Conservation (phyloP, 2,888 invertebrate genomes). For the Bellardia bayeri region DNA sequence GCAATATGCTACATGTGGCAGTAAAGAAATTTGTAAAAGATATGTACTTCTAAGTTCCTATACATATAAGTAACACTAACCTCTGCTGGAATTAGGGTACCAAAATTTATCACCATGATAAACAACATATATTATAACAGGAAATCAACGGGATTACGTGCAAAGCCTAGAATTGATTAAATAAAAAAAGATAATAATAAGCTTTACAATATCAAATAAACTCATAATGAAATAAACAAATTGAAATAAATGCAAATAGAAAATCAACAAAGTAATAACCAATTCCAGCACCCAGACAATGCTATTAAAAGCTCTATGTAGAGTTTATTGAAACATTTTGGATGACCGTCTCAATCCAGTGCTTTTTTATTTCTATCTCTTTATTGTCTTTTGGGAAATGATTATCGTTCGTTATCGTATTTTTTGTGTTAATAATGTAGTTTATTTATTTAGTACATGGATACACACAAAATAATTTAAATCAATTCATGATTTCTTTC, state of each 20-base stretch:
- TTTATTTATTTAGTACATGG: conserved; percentile 11
- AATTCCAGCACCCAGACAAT: conserved; percentile 9
- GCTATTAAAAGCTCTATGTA: not conserved
- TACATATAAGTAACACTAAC: too few relatives aligned
- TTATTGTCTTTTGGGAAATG: conserved; percentile 28
- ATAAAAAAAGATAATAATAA: too few relatives aligned
- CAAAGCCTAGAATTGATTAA: too few relatives aligned
- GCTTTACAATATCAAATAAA: not conserved
- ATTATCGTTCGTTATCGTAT: not conserved
- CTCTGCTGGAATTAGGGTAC: too few relatives aligned
- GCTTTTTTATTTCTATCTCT: conserved; percentile 18
- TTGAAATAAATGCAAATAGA: conserved; percentile 7
- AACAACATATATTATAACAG: too few relatives aligned
- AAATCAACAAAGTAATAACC: not conserved
- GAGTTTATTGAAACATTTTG: conserved; percentile 16
- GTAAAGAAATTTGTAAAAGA: too few relatives aligned
- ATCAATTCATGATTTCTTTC: conserved; percentile 16
- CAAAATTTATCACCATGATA: too few relatives aligned
- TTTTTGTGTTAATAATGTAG: conserved; percentile 11
- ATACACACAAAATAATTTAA: conserved; percentile 3
- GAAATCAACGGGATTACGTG: too few relatives aligned
- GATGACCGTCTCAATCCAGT: conserved; percentile 21
- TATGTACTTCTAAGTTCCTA: too few relatives aligned
- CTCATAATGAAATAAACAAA: not conserved
- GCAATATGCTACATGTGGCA: too few relatives aligned